These are phyloP conservation scores for Tachina fera DNA, from an alignment of 2,888 invertebrate genomes.

Conservation along the genomic window DNA sequence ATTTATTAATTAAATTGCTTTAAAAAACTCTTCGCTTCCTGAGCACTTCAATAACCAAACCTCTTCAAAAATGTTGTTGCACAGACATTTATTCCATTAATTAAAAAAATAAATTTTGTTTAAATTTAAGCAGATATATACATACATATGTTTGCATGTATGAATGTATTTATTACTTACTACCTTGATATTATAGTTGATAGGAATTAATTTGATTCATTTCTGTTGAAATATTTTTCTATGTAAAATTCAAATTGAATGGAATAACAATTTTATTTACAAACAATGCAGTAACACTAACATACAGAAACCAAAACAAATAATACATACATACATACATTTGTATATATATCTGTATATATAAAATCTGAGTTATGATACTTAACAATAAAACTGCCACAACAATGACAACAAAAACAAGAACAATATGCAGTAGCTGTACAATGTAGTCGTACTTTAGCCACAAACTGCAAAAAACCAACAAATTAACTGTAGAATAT, in stretches of 20 bases:
- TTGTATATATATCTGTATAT: too few species aligned
- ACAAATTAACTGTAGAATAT: constrained; percentile 68
- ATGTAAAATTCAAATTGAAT: constrained; percentile 31
- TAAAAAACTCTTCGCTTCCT: too few species aligned
- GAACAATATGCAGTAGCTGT: background rate
- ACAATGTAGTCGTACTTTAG: background rate
- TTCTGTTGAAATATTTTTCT: constrained; percentile 18
- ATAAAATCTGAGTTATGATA: constrained; percentile 33
- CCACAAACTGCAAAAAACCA: constrained; percentile 32
- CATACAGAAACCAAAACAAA: background rate
- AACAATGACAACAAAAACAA: constrained; percentile 32
- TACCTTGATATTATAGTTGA: background rate
- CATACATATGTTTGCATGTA: too few species aligned
- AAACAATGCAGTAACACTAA: constrained; percentile 26
- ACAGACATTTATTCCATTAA: too few species aligned
- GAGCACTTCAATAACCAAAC: too few species aligned
- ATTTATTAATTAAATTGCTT: too few species aligned
- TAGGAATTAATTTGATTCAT: background rate
- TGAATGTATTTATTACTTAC: too few species aligned
- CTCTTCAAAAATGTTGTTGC: too few species aligned
- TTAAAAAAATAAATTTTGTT: too few species aligned
- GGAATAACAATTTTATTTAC: constrained; percentile 45
- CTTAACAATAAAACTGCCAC: constrained; percentile 38
- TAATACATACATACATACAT: too few species aligned
- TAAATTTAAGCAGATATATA: too few species aligned